Conservation (phyloP, 2,888 invertebrate species). For the Nomada hirtipes region DNA sequence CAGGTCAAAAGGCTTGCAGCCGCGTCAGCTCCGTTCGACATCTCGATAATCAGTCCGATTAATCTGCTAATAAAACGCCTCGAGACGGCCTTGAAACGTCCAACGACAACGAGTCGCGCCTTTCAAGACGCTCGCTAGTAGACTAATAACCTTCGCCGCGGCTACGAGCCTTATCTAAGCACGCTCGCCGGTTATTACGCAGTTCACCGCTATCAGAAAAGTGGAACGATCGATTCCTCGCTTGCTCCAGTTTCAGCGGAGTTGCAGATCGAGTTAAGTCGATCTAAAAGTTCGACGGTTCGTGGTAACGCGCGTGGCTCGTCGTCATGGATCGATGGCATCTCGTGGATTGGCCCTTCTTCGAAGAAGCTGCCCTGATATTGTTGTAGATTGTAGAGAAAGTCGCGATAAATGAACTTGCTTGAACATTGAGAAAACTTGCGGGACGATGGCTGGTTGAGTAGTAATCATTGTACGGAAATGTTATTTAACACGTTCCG, state of each 20-base stretch:
- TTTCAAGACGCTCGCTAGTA: conserved; percentile 41
- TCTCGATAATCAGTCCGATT: conserved; percentile 34
- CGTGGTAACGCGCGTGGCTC: neutral
- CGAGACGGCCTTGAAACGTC: conserved; percentile 43
- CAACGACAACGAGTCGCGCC: conserved; percentile 16
- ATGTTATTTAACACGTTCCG: too few species aligned
- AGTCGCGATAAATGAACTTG: too few species aligned
- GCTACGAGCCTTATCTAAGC: conserved; percentile 61
- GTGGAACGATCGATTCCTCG: conserved; percentile 68
- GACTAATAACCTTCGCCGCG: conserved; percentile 62
- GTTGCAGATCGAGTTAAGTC: conserved; percentile 55
- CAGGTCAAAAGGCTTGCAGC: neutral
- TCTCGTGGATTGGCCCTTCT: neutral
- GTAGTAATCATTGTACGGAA: too few species aligned
- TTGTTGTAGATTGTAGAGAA: too few species aligned
- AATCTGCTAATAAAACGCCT: conserved; percentile 44
- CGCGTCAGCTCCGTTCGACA: conserved; percentile 1
- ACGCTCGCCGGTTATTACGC: conserved; percentile 64
- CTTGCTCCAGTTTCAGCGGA: conserved; percentile 63
- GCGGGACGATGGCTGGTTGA: too few species aligned
- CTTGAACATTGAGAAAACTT: too few species aligned
- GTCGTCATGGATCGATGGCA: neutral
- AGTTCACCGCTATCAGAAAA: conserved; percentile 64
- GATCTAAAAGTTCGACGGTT: conserved; percentile 50
- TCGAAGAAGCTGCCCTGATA: neutral